Conservation (phyloP, 2,888 invertebrate species). For the Caenorhabditis sp. region DNA sequence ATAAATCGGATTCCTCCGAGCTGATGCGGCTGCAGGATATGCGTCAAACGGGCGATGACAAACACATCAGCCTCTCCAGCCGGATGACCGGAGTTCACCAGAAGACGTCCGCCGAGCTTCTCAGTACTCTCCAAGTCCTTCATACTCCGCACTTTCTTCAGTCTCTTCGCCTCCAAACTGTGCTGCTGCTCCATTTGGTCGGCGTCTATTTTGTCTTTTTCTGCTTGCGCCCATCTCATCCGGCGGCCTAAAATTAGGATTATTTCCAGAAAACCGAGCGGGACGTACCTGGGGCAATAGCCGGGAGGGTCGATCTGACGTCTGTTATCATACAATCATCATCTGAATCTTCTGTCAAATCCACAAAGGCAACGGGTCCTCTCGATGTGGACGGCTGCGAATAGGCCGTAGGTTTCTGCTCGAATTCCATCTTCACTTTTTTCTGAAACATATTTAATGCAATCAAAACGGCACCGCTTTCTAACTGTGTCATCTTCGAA, state of each 20-base stretch:
- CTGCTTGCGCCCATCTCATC: constrained; percentile 42
- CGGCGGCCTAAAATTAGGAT: constrained; percentile 18
- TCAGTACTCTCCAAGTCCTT: constrained; percentile 67
- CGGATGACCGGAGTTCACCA: constrained; percentile 71
- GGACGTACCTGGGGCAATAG: neutral
- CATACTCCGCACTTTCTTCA: constrained; percentile 48
- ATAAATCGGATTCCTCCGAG: constrained; percentile 76
- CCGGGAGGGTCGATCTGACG: neutral
- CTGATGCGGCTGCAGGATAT: constrained; percentile 75
- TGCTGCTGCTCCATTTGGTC: constrained; percentile 60
- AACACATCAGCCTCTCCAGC: constrained; percentile 69
- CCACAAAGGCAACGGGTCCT: constrained; percentile 31
- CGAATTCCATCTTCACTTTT: neutral
- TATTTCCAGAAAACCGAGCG: neutral
- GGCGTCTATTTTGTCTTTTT: constrained; percentile 36
- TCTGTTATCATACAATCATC: constrained; percentile 42
- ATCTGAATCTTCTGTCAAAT: constrained; percentile 51
- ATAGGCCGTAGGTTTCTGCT: constrained; percentile 2
- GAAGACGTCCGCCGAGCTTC: constrained; percentile 59
- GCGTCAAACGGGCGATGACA: constrained; percentile 70
- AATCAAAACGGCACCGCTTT: too few relatives aligned
- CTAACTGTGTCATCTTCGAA: too few relatives aligned
- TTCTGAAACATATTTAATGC: constrained; percentile 1
- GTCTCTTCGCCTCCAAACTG: constrained; percentile 44
- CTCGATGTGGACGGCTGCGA: constrained; percentile 40